A percentile compares a stretch with the other conserved stretches of the same genome.
These are phyloP conservation scores for Fistularia commersonii DNA, from an alignment of 2,797 vertebrate species.

Conservation along the genomic window DNA sequence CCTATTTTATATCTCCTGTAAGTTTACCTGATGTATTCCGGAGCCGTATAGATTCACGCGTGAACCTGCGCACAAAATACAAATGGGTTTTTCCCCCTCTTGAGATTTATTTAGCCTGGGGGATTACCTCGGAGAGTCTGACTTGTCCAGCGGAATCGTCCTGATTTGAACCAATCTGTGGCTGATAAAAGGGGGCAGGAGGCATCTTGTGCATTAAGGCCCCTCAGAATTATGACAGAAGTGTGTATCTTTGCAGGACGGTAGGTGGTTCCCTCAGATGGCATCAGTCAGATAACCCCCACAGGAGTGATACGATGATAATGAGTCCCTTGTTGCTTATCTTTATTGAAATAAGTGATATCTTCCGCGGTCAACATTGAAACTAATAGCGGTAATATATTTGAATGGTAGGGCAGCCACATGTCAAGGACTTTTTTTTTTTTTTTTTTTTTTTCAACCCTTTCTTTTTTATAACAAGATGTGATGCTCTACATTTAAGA, in stretches of 20 bases:
- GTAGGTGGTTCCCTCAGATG: constrained; percentile 2
- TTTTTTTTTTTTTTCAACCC: too few relatives aligned
- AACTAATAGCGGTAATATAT: constrained; percentile 23
- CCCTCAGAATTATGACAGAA: background rate
- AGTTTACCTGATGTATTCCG: too few relatives aligned
- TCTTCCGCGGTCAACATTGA: constrained; percentile 17
- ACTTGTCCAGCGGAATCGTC: background rate
- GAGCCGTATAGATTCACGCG: too few relatives aligned
- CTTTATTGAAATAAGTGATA: constrained; percentile 15
- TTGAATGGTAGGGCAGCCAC: constrained; percentile 10
- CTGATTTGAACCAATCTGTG: background rate
- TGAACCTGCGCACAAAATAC: too few relatives aligned
- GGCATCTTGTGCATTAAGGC: background rate
- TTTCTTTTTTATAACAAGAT: constrained; percentile 5
- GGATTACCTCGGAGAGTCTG: too few relatives aligned
- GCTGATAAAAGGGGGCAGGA: background rate
- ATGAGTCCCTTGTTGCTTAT: constrained; percentile 19
- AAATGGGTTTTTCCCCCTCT: too few relatives aligned
- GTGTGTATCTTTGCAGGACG: background rate
- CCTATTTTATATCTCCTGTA: too few relatives aligned
- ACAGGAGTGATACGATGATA: constrained; percentile 3
- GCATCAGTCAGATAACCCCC: constrained; percentile 17
- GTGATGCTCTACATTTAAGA: constrained; percentile 10
- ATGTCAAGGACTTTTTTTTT: constrained; percentile 12
- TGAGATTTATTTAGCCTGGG: too few relatives aligned